Base-by-base conservation (phyloP, 2,113 vertebrate genomes). In the Pelecanus crispus region DNA sequence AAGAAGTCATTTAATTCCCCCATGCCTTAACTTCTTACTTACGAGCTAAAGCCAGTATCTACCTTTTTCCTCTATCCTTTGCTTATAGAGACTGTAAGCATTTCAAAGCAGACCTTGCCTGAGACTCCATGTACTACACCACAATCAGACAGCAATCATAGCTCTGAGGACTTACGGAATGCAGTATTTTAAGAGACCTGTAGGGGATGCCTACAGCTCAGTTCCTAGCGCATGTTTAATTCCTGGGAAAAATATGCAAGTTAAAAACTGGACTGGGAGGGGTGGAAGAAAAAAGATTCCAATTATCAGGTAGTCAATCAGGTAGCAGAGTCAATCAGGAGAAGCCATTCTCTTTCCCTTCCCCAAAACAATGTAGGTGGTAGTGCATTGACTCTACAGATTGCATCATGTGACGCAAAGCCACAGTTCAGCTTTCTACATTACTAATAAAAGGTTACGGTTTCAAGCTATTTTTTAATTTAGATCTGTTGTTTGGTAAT, bases 401-500 rank as follows among this genome's bases (percentile, higher is more conserved):
- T 56, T 67, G 75, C 47, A 70, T 26, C 58, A 78, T 16, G 1
- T 49, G 26, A 80, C 31, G 8, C 42, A 81, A 77, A 97, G 81
- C 59, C 89, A 81, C 81, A 89, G 88, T 87, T 96, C 90, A 87
- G 89, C 40, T 73, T 88, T 81, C 91, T 77, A 12, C 49, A 28
- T 93, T 97, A 94, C 89, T 97, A 97, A 95, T 97, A 96, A 97
- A 98, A 98, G 98, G 97, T 98, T 98, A 98, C 96, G 90, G 97
- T 92, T 97, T 97, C 90, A 92, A 98, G 96, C 91, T 96, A 95
- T 97, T 97, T 97, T 97, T 98, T 96, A 98, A 96, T 96, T 97
- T 98, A 98, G 97, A 98, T 98, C 97, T 98, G 97, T 97, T 98
- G 97, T 97, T 98, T 97, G 97, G 98, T 98, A 98, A 98, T 98